phyloP scores from a whole-genome alignment of 2,113 vertebrate genomes.

The Gasterosteus nipponicus region DNA sequence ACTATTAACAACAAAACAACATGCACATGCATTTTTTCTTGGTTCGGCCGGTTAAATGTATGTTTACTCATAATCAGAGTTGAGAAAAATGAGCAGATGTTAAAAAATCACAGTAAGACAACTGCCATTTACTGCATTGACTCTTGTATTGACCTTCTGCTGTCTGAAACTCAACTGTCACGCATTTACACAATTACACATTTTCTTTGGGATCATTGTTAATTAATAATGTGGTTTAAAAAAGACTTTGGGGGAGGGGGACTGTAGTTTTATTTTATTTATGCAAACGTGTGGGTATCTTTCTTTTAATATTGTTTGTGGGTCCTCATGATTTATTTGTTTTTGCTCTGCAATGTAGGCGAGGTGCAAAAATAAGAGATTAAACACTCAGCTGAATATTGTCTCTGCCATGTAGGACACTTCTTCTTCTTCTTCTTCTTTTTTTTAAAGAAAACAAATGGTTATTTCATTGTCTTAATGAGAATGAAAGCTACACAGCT shows the following conservation, averaged over 20 bases:
- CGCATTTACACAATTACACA: conserved; percentile 47
- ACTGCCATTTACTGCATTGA: conserved; percentile 46
- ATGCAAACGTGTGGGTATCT: conserved; percentile 53
- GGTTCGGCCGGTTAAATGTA: background rate
- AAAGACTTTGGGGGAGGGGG: conserved; percentile 25
- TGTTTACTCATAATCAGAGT: conserved; percentile 58
- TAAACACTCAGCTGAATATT: conserved; percentile 43
- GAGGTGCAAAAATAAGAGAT: conserved; percentile 51
- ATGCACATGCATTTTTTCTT: conserved; percentile 21
- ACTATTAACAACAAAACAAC: conserved; percentile 33
- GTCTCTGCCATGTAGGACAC: conserved; percentile 66
- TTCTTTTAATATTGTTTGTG: conserved; percentile 60
- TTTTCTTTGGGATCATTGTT: conserved; percentile 53
- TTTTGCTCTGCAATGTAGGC: conserved; percentile 72
- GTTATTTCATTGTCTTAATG: conserved; percentile 54
- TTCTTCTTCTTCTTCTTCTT: conserved; percentile 24
- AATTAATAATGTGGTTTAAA: conserved; percentile 50
- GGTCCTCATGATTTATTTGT: conserved; percentile 51
- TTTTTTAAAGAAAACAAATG: conserved; percentile 38
- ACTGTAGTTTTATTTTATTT: conserved; percentile 52
- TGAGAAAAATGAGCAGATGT: conserved; percentile 3
- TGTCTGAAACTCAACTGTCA: conserved; percentile 32
- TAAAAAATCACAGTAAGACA: background rate
- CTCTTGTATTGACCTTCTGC: too few species aligned
- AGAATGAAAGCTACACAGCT: conserved; percentile 55